Evolutionary conservation across 2,888 invertebrate genomes (phyloP), one percentile per base, ranked within the genome.

Genomic region (Scaptomyza flava): DNA sequence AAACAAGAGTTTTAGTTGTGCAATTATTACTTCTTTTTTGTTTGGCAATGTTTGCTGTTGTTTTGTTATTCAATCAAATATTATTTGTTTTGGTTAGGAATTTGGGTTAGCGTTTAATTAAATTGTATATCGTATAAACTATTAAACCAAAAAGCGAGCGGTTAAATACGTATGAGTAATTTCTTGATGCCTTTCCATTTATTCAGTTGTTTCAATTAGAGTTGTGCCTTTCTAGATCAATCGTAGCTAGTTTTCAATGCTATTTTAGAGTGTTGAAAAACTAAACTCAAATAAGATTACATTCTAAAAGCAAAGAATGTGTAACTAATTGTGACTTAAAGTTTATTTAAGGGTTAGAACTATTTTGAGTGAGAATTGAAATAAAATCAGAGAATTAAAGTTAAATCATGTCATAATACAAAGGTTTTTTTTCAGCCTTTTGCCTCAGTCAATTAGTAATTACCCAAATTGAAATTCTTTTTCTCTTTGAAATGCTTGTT

Each of bases 1-100:
- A 74, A 77, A 68, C 67, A 77, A 81, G 74, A 59, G 77, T 79
- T 87, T 89, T 84, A 85, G 83, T 81, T 66, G 85, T 86, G 89
- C 82, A 71, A 72, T 85, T 38, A 38, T n/a, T 36, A 1, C 3
- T 4, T 38, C 17, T 17, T 36, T 34, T 70, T 1, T 31, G 7
- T 14, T 69, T 63, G 30, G 56, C 46, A 42, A 57, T 47, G 60
- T 65, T 68, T 47, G 53, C 48, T 31, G 23, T 41, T 33, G 33
- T 62, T 62, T 17, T 72, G 72, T 63, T 65, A 43, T 51, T 33
- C 31, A 20, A 34, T 33, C 1, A 33, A 33, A 11, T 36, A 53
- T 68, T 68, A 68, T 65, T 17, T 17, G 17, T 17, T 17, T 17
- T 17, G 17, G 17, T 17, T 17, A 17, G 1, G 17, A 1, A 17